Conservation (phyloP, 2,888 invertebrate genomes). For the Hedya salicella region DNA sequence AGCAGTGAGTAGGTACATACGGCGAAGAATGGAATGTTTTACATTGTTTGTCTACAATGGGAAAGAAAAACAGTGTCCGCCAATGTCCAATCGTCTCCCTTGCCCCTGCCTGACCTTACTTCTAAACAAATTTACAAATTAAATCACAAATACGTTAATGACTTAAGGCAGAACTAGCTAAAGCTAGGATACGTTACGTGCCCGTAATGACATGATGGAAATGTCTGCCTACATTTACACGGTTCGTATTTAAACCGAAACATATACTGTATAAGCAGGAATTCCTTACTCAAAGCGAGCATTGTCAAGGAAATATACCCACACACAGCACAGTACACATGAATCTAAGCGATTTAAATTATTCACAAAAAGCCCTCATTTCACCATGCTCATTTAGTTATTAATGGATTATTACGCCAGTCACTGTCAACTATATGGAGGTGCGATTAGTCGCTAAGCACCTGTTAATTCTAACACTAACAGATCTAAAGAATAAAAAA, state of each 20-base stretch:
- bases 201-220: neutral
- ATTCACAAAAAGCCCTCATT: neutral
- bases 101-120: too few species aligned
- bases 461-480: too few species aligned
- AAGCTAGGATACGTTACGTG: neutral
- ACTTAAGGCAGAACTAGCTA: too few species aligned
- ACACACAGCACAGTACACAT: neutral
- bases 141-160: too few species aligned
- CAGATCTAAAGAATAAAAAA: too few species aligned
- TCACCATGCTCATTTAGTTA: too few species aligned
- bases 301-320: neutral
- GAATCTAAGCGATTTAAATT: neutral
- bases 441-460: too few species aligned
- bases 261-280: slow-evolving; percentile 6
- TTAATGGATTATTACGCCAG: too few species aligned
- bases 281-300: slow-evolving; percentile 22
- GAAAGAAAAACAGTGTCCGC: too few species aligned
- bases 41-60: neutral
- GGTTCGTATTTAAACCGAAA: slow-evolving; percentile 14
- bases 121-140: too few species aligned
- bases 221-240: slow-evolving; percentile 16
- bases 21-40: neutral
- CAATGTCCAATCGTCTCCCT: too few species aligned
- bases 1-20: neutral
- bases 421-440: too few species aligned